Evolutionary conservation across 2,797 vertebrate genomes (phyloP), one percentile per base, ranked within the genome.

Genomic region (Pseudomugil tenellus): DNA sequence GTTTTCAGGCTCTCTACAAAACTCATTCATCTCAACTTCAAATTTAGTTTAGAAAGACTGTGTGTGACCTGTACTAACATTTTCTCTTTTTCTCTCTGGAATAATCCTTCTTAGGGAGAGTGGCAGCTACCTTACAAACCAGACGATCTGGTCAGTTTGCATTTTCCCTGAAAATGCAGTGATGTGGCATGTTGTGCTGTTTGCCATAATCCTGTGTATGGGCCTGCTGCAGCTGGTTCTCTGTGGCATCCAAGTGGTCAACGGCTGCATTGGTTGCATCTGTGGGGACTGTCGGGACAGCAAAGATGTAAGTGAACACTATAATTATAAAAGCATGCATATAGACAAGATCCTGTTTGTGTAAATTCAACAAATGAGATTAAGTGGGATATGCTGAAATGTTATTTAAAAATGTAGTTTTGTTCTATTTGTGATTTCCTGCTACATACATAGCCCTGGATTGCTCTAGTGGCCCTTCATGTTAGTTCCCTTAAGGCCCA

Each of bases 151-250:
- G 93, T 1, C 35, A 0, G 0, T 0, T 0, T 99, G 97, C 58
- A 29, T 77, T 9, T 89, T 81, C 58, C 97, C 97, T 0, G n/a
- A 79, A 0, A 91, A 95, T 1, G 59, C 88, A 0, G 96, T 97
- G 5, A 25, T 92, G 81, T 99, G 97, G 97, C 95, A 97, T 0
- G 74, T 97, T 0, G 87, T 90, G 9, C 92, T 97, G 32, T 98
- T 97, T 87, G 94, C 90, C 53, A 74, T 93, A 0, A 85, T 96
- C 48, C 85, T 97, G 81, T 71, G 92, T 3, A 7, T 94, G 88
- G 94, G 93, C 0, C 0, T 80, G 0, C 13, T 96, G 0, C 96
- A 98, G 89, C 43, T 94, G 72, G 67, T 95, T 31, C 94, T 99
- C 73, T 94, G 95, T 23, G 89, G 83, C 68, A 77, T 96, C 51